Conservation (phyloP, 2,888 invertebrate species). For the Erebia ligea region DNA sequence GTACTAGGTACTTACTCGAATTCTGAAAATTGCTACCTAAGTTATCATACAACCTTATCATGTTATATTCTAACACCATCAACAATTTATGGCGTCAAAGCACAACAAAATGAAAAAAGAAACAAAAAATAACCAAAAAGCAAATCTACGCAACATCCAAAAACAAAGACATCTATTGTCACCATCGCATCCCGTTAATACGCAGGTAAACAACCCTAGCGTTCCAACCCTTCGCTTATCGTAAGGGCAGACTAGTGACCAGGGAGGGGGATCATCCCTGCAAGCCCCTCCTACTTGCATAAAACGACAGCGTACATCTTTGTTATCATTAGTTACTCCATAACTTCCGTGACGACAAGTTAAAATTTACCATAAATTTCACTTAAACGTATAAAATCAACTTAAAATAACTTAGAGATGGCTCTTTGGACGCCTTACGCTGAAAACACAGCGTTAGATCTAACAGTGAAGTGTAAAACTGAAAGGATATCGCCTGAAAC, state of each 20-base stretch:
- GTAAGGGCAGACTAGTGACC: slow-evolving; percentile 3
- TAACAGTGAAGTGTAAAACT: slow-evolving; percentile 51
- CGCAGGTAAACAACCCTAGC: slow-evolving; percentile 41
- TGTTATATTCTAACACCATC: slow-evolving; percentile 23
- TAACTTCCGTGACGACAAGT: slow-evolving; percentile 28
- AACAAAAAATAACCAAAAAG: not conserved
- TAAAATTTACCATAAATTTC: not conserved
- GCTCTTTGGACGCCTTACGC: slow-evolving; percentile 72
- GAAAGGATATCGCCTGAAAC: slow-evolving; percentile 46
- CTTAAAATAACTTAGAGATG: slow-evolving; percentile 47
- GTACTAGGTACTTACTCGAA: too few species aligned
- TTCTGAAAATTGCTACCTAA: not conserved
- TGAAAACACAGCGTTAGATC: slow-evolving; percentile 58
- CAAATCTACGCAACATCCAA: slow-evolving; percentile 32
- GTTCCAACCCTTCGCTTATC: slow-evolving; percentile 18
- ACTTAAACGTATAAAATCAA: not conserved
- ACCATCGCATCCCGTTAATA: slow-evolving; percentile 39
- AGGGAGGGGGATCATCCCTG: slow-evolving; percentile 41
- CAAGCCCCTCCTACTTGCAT: slow-evolving; percentile 42
- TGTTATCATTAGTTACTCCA: slow-evolving; percentile 38
- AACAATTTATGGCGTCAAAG: slow-evolving; percentile 29
- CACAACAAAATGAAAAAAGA: slow-evolving; percentile 25
- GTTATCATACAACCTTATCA: not conserved
- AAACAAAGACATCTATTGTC: slow-evolving; percentile 35
- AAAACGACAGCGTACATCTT: slow-evolving; percentile 43